Conservation (phyloP, 2,888 invertebrate genomes). For the Elmis aenea region DNA sequence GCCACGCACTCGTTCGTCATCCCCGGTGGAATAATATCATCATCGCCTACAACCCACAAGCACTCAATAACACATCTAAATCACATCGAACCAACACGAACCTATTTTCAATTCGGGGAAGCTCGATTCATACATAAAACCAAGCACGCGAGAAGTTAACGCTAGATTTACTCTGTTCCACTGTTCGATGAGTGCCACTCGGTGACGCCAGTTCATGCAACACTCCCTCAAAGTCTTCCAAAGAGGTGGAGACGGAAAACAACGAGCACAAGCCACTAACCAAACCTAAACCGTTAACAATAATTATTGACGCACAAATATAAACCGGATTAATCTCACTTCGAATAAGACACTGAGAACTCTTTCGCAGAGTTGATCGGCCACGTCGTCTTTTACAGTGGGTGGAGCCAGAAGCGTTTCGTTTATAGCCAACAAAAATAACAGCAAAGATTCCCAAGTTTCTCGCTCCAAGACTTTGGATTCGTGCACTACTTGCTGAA, state of each 20-base stretch:
- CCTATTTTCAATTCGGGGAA: conserved; percentile 78
- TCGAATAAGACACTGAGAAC: conserved; percentile 92
- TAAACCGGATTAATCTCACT: conserved; percentile 33
- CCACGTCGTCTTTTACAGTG: conserved; percentile 87
- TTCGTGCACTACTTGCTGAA: conserved; percentile 75
- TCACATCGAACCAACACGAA: no score
- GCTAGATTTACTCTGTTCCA: conserved; percentile 92
- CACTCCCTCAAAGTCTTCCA: conserved; percentile 94
- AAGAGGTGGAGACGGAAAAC: conserved; percentile 90
- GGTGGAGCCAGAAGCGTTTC: conserved; percentile 89
- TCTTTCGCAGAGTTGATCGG: conserved; percentile 87
- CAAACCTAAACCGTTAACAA: conserved; percentile 48
- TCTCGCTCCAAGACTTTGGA: conserved; percentile 72
- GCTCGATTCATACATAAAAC: conserved; percentile 82
- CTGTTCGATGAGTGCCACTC: conserved; percentile 86
- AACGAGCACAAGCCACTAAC: conserved; percentile 69
- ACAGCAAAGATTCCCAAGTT: conserved; percentile 86
- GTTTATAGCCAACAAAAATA: conserved; percentile 86
- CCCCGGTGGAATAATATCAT: conserved; percentile 78
- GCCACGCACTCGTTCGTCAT: conserved; percentile 88
- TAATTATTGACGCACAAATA: neutral
- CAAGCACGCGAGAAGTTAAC: conserved; percentile 76
- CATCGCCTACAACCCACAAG: conserved; percentile 64
- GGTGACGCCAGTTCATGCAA: conserved; percentile 91
- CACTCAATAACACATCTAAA: conserved; percentile 1